Evolutionary conservation across 2,113 vertebrate genomes (phyloP).

Genomic region (Cyprinus carpio): DNA sequence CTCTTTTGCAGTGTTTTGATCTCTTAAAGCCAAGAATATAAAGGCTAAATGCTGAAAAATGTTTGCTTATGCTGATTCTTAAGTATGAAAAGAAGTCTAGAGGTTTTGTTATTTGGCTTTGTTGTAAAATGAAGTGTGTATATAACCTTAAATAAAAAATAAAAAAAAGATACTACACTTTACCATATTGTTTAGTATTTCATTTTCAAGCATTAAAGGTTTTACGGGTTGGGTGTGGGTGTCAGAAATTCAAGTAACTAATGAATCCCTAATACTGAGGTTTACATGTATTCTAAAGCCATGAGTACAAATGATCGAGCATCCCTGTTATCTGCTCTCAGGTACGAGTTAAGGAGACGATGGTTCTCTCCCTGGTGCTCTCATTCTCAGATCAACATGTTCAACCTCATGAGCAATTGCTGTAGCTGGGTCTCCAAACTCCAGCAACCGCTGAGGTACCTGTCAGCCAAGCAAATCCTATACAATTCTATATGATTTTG

Average conservation of each 20-base stretch:
- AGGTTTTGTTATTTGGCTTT: not conserved
- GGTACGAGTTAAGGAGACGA: constrained; percentile 70
- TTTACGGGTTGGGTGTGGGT: not conserved
- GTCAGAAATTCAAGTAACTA: not conserved
- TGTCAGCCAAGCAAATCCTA: not conserved
- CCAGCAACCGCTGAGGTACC: constrained; percentile 84
- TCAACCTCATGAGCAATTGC: constrained; percentile 87
- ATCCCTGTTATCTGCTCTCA: constrained; percentile 52
- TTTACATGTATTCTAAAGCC: not conserved
- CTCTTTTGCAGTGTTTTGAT: not conserved
- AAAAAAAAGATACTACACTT: not conserved
- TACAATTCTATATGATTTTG: no score
- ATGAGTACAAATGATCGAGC: not conserved
- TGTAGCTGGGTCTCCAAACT: constrained; percentile 84
- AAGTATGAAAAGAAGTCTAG: not conserved
- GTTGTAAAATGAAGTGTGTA: no score
- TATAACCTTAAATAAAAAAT: no score
- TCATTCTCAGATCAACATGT: constrained; percentile 77
- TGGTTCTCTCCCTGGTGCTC: constrained; percentile 68
- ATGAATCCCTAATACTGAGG: not conserved
- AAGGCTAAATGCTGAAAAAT: not conserved
- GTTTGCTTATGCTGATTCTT: not conserved
- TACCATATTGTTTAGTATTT: no score
- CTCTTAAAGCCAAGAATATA: not conserved
- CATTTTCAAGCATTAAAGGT: not conserved